These are phyloP conservation scores for Melanaphis sacchari DNA, from an alignment of 1,140 invertebrate species.

Conservation along the genomic window DNA sequence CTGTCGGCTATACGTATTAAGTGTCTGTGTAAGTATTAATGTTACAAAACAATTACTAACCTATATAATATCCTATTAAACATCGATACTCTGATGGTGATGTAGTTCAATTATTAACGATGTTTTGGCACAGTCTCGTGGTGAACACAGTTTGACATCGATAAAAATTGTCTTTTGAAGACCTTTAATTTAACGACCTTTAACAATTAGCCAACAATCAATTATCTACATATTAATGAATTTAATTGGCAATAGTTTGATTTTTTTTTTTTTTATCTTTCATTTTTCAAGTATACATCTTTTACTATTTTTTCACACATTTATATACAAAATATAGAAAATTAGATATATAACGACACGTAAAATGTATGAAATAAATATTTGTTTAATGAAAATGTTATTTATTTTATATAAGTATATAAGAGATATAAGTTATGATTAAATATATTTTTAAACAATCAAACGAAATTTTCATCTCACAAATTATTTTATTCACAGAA, in stretches of 20 bases:
- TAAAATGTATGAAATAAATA: too few relatives aligned
- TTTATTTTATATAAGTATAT: too few relatives aligned
- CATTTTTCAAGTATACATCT: background rate
- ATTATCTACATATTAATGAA: background rate
- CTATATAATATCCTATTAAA: conserved; percentile 7
- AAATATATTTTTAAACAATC: too few relatives aligned
- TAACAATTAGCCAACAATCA: conserved; percentile 11
- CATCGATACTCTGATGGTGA: background rate
- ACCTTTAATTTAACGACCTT: conserved; percentile 9
- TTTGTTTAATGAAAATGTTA: too few relatives aligned
- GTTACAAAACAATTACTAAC: background rate
- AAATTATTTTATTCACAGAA: too few relatives aligned
- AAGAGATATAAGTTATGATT: too few relatives aligned
- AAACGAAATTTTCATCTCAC: too few relatives aligned
- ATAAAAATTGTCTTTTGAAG: background rate
- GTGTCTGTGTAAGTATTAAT: too few relatives aligned
- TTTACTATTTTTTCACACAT: background rate
- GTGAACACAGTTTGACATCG: background rate
- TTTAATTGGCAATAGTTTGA: background rate
- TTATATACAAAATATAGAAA: too few relatives aligned
- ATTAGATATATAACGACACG: too few relatives aligned
- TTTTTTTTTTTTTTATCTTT: background rate
- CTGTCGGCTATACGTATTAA: too few relatives aligned
- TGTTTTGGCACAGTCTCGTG: background rate
- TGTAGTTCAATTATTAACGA: background rate